phyloP scores from a whole-genome alignment of 2,888 invertebrate genomes.

The Hetaerina titia region DNA sequence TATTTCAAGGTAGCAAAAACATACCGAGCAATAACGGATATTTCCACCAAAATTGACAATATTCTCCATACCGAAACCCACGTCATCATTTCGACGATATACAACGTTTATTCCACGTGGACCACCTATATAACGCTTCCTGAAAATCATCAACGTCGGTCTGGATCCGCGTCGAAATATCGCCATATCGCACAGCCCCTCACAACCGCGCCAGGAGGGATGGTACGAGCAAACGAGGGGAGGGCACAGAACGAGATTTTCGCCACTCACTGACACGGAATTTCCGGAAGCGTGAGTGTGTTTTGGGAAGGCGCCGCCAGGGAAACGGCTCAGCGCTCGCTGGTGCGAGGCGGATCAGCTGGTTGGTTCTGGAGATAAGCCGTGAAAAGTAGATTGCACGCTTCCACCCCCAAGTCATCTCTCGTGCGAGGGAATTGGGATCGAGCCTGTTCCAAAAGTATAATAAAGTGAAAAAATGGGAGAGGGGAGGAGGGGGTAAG shows the following conservation, averaged over 20 bases:
- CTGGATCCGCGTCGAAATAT: too few species aligned
- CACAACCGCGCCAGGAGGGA: too few species aligned
- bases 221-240: too few species aligned
- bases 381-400: constrained; percentile 43
- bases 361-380: constrained; percentile 32
- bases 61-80: too few species aligned
- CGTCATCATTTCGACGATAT: too few species aligned
- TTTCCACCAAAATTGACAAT: too few species aligned
- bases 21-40: too few species aligned
- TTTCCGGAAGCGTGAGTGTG: not conserved
- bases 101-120: too few species aligned
- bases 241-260: not conserved
- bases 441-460: not conserved
- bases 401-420: not conserved
- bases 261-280: not conserved
- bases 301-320: not conserved
- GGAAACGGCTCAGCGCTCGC: not conserved
- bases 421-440: not conserved
- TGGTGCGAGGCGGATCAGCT: not conserved
- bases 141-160: too few species aligned
- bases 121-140: too few species aligned
- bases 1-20: too few species aligned
- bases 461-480: not conserved
- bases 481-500: not conserved
- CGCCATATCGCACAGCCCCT: too few species aligned